Evolutionary conservation across 2,797 vertebrate genomes (phyloP), one percentile per base, ranked within the genome.

Genomic region (Coranthus polyacanthus): DNA sequence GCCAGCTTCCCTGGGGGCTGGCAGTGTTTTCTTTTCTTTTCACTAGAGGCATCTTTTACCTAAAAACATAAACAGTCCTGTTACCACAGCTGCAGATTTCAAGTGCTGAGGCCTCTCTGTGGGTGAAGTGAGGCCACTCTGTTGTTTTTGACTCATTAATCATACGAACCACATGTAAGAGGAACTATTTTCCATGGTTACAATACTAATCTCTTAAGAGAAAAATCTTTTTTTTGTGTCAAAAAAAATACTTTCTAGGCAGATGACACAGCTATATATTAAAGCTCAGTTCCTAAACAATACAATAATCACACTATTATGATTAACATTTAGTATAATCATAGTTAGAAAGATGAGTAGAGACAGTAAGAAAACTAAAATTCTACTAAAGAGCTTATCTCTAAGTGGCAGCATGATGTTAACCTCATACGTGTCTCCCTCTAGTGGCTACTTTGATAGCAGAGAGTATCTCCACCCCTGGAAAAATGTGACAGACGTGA

Each of bases 1-100:
- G 13, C n/a, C 57, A 44, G 22, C 54, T 59, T 69, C 57, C 64
- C 64, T 20, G 38, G 54, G 47, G 38, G 13, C 34, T 47, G 39
- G 38, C 22, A 43, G 37, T 51, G 34, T 71, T 75, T 82, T 64
- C 29, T 42, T 80, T 72, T 64, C 50, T 62, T 62, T 66, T 61
- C 47, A 61, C 59, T 52, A 8, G 17, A 79, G 71, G 44, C 50
- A 43, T 70, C 6, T 29, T 66, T 72, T 29, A 78, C 56, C 68
- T 72, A 55, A 66, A 78, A 61, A 68, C 72, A 84, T 45, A 84
- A 81, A 75, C 75, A 47, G 44, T 73, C 34, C 44, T 78, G 79
- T 83, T 88, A 46, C 61, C 55, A 74, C 73, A 79, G 83, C 78
- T 82, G 70, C 73, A 77, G 50, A 55, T 32, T 46, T 54, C 36